These are phyloP conservation scores for Conus canariensis DNA, from an alignment of 2,888 invertebrate species.

Conservation along the genomic window DNA sequence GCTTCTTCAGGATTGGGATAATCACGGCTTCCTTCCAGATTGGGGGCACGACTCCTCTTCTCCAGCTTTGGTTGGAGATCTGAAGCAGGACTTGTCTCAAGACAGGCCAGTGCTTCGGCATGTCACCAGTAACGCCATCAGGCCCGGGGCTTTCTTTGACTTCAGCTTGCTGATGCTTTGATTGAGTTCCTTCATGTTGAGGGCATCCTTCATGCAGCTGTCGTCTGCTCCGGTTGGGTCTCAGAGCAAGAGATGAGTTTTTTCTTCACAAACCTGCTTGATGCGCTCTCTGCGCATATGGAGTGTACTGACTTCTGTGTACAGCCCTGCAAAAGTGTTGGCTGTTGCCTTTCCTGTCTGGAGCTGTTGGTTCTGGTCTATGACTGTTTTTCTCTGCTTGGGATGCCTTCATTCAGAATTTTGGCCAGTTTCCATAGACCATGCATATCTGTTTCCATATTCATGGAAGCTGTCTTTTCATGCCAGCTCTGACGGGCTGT, in stretches of 20 bases:
- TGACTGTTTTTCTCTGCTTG: conserved; percentile 11
- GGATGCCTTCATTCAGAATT: neutral
- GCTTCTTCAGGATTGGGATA: conserved; percentile 43
- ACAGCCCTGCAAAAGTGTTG: neutral
- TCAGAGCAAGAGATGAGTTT: neutral
- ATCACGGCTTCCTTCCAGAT: conserved; percentile 25
- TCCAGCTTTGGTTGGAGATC: conserved; percentile 41
- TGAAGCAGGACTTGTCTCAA: neutral
- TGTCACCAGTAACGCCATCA: conserved; percentile 45
- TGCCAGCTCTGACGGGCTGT: neutral
- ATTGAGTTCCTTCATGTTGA: conserved; percentile 9
- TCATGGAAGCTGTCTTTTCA: neutral
- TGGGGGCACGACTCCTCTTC: conserved; percentile 27
- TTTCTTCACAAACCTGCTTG: neutral
- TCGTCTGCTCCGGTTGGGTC: neutral
- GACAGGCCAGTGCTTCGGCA: conserved; percentile 8
- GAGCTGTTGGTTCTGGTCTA: conserved; percentile 2
- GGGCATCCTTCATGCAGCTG: neutral
- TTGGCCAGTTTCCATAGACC: neutral
- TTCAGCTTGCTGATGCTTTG: conserved; percentile 34
- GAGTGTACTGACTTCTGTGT: neutral
- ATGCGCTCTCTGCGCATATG: neutral
- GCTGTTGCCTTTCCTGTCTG: neutral
- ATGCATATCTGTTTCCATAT: neutral
- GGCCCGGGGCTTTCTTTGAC: conserved; percentile 44